Evolutionary conservation across 2,888 invertebrate genomes (phyloP), one percentile per base, ranked within the genome.

Genomic region (Dermolepida albohirtum): DNA sequence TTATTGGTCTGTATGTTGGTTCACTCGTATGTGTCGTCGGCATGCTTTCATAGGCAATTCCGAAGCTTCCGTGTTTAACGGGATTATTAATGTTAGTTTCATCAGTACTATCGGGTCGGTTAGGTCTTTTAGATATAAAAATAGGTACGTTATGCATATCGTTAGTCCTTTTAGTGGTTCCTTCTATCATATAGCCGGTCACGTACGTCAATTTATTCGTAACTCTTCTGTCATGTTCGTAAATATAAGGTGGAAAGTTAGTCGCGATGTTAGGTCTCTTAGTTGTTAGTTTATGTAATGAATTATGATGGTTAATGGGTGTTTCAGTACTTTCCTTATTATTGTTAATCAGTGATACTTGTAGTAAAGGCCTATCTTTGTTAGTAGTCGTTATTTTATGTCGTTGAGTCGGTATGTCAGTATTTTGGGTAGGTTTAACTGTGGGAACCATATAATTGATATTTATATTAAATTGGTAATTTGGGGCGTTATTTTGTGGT

Each of bases 391-490:
- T 39, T 16, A 11, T 54, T 22, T n/a, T 50, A 12, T 63, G 41
- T 17, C 8, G 1, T 11, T 12, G 11, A n/a, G 10, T 59, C n/a
- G 11, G 12, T 14, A 59, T 17, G 39, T 40, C 22, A n/a, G 14
- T 63, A 51, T 34, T 63, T n/a, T 22, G 22, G 5, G 52, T 55
- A 68, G 59, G 67, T 57, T 49, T 52, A 14, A 22, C 52, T 57
- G 57, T 67, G 6, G 66, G 34, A 51, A 71, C 57, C 27, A 74
- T 27, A 64, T 75, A 70, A 41, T 76, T 73, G 29, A 77, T 75
- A 64, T 77, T 75, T 43, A 77, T 74, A 64, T 76, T 76, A 5
- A 77, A 73, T 40, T 75, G 73, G 47, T 73, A 74, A 17, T 75
- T 70, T 22, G 69, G 54, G 0, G 39, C 29, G 5, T 51, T 29